These are phyloP conservation scores for Corythaeola cristata DNA, from an alignment of 2,113 vertebrate genomes.

Conservation along the genomic window DNA sequence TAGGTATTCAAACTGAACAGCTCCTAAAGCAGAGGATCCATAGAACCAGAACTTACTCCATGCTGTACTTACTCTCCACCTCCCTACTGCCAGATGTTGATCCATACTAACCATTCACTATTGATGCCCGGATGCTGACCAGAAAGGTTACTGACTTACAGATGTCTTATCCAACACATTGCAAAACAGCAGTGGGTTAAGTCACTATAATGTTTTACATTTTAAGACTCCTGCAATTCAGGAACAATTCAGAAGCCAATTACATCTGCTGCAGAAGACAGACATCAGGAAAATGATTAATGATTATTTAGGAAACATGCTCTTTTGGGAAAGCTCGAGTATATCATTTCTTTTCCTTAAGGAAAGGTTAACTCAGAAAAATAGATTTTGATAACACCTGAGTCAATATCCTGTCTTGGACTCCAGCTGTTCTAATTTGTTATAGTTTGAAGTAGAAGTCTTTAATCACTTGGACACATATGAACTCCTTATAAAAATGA, in stretches of 20 bases:
- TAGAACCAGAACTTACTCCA: not conserved
- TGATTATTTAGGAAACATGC: not conserved
- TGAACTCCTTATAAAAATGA: not conserved
- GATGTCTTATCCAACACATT: not conserved
- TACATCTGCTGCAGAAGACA: not conserved
- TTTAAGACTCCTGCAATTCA: not conserved
- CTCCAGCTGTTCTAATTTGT: not conserved
- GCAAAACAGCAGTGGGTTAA: not conserved
- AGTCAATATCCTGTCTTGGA: not conserved
- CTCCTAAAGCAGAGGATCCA: not conserved
- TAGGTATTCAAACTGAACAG: not conserved
- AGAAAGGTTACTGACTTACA: not conserved
- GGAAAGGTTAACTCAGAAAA: not conserved
- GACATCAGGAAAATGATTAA: not conserved
- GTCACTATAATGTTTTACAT: not conserved
- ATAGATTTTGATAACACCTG: not conserved
- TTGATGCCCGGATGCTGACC: not conserved
- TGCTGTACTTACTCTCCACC: not conserved
- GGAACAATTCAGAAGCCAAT: not conserved
- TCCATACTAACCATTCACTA: not conserved
- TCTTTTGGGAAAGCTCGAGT: not conserved
- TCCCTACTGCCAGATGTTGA: not conserved
- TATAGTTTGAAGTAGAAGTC: not conserved
- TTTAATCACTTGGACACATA: not conserved
- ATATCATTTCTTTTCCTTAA: slow-evolving; percentile 6